Evolutionary conservation across 1,140 invertebrate species (phyloP).

Genomic region (Drosophila pruinosa): DNA sequence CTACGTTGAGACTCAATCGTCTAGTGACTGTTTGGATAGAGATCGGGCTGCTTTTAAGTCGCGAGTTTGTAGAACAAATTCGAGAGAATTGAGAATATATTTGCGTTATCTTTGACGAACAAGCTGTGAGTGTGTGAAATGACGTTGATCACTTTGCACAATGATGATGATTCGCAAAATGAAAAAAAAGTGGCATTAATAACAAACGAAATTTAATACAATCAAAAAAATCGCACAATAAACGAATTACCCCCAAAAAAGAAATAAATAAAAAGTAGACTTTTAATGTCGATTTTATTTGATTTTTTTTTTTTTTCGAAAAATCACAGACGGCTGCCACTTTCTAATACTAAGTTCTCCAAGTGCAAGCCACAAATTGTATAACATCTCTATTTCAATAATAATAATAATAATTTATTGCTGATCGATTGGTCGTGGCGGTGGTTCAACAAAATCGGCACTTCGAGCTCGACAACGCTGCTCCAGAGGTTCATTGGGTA

Average conservation of each 20-base stretch:
- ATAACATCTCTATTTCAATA: neutral
- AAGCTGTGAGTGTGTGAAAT: slow-evolving; percentile 24
- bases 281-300: slow-evolving; percentile 12
- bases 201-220: slow-evolving; percentile 27
- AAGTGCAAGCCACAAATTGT: neutral
- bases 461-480: slow-evolving; percentile 85
- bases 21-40: slow-evolving; percentile 60
- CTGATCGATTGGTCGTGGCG: slow-evolving; percentile 80
- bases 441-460: slow-evolving; percentile 83
- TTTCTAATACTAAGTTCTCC: slow-evolving; percentile 32
- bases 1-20: slow-evolving; percentile 41
- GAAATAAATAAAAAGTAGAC: neutral
- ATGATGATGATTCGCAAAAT: slow-evolving; percentile 12
- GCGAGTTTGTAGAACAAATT: slow-evolving; percentile 47
- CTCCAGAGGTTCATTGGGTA: slow-evolving; percentile 84
- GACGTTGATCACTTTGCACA: slow-evolving; percentile 25
- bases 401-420: neutral
- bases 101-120: neutral
- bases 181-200: slow-evolving; percentile 22
- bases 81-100: slow-evolving; percentile 24
- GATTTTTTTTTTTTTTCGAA: neutral
- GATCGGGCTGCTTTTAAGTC: slow-evolving; percentile 63
- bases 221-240: slow-evolving; percentile 21
- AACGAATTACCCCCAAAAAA: slow-evolving; percentile 14
- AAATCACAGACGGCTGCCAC: neutral